phyloP scores from a whole-genome alignment of 30 jellyfish, hydroid and myxozoan genomes.

The Rhopilema esculentum region DNA sequence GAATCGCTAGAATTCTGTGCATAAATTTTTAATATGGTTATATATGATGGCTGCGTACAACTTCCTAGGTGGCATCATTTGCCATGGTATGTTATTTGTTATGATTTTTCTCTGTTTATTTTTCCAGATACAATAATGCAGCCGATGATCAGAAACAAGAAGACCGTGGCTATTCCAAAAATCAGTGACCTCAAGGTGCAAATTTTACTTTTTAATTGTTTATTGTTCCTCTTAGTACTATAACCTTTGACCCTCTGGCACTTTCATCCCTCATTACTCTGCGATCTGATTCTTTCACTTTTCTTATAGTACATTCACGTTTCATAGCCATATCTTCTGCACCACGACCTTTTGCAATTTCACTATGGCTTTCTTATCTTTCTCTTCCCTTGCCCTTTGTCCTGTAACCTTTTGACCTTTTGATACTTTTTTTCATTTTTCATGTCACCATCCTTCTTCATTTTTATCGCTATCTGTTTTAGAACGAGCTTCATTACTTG shows the following conservation, averaged over 20 bases:
- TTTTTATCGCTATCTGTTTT: not conserved
- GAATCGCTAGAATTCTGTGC: too few relatives aligned
- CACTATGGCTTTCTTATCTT: not conserved
- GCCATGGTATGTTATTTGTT: not conserved
- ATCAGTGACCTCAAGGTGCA: constrained; percentile 86
- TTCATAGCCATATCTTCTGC: too few relatives aligned
- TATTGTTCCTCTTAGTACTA: not conserved
- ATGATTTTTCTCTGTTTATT: too few relatives aligned
- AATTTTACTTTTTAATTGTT: not conserved
- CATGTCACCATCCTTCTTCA: not conserved
- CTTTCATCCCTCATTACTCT: too few relatives aligned
- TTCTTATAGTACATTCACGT: too few relatives aligned
- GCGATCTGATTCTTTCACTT: too few relatives aligned
- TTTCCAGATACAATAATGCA: constrained; percentile 88
- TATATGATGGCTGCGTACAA: too few relatives aligned
- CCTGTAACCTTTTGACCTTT: not conserved
- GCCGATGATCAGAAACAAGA: constrained; percentile 83
- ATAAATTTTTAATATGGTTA: too few relatives aligned
- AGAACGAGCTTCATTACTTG: constrained; percentile 78
- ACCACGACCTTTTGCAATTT: too few relatives aligned
- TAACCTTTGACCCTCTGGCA: constrained; percentile 23
- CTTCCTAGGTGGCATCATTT: too few relatives aligned
- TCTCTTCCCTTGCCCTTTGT: not conserved
- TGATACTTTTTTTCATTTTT: not conserved
- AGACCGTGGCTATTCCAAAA: constrained; percentile 80